phyloP scores from a whole-genome alignment of 2,888 invertebrate species.

The Tachina grossa region DNA sequence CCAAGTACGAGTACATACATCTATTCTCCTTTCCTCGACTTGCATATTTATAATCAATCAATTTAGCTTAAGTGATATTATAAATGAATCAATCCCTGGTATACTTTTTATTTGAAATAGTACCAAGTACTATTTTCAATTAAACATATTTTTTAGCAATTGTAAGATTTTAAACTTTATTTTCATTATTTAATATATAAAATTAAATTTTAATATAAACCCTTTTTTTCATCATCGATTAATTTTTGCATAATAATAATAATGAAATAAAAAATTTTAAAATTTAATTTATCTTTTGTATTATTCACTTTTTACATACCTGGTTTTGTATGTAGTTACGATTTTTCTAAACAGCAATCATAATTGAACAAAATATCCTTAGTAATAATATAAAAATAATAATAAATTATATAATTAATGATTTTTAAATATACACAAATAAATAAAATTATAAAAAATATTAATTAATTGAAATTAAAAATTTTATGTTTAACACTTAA shows the following conservation, averaged over 20 bases:
- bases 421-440: constrained; percentile 29
- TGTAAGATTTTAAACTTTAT: constrained; percentile 45
- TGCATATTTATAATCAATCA: constrained; percentile 18
- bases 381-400: constrained; percentile 16
- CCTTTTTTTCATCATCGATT: constrained; percentile 24
- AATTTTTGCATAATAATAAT: constrained; percentile 5
- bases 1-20: background rate
- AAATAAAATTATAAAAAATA: constrained; percentile 35
- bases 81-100: constrained; percentile 50
- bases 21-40: constrained; percentile 1
- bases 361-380: constrained; percentile 21
- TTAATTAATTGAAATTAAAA: constrained; percentile 48
- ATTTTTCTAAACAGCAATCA: constrained; percentile 26
- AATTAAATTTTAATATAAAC: constrained; percentile 27
- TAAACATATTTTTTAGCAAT: constrained; percentile 38
- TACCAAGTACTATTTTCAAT: constrained; percentile 68
- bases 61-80: constrained; percentile 28
- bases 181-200: constrained; percentile 28
- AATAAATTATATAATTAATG: constrained; percentile 39
- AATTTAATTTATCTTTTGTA: constrained; percentile 42
- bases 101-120: constrained; percentile 66
- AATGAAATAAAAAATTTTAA: constrained; percentile 17
- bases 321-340: constrained; percentile 61
- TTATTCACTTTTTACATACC: constrained; percentile 57
- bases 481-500: constrained; percentile 56